Evolutionary conservation across 2,113 vertebrate species (phyloP).

Genomic region (Sialia sialis): DNA sequence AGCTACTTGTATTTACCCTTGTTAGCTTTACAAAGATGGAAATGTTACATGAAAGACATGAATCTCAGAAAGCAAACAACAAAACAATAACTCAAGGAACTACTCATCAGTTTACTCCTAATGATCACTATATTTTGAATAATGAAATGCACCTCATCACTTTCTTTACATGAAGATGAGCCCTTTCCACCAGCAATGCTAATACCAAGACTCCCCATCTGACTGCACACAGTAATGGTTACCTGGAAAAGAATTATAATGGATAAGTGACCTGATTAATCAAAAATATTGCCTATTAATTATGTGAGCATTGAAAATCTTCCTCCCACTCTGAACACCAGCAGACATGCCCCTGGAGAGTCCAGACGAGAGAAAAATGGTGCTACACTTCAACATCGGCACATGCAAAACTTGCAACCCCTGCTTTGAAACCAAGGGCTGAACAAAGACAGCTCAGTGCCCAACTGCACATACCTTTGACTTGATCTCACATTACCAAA

Average conservation of each 20-base stretch:
- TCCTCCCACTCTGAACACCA: neutral
- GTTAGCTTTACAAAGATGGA: neutral
- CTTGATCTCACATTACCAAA: neutral
- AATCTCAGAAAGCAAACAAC: neutral
- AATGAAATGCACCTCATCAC: conserved; percentile 77
- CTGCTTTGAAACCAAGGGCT: neutral
- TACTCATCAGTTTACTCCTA: neutral
- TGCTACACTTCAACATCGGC: neutral
- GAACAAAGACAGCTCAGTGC: neutral
- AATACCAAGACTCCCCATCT: conserved; percentile 81
- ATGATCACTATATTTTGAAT: neutral
- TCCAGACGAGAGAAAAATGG: neutral
- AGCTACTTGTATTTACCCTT: neutral
- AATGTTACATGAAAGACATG: neutral
- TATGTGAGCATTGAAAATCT: neutral
- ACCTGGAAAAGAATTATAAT: conserved; percentile 67
- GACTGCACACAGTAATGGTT: conserved; percentile 81
- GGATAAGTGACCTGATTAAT: conserved; percentile 16
- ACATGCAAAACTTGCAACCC: neutral
- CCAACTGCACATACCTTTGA: neutral
- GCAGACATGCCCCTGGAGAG: neutral
- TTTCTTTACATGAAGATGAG: conserved; percentile 81
- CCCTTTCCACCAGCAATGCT: conserved; percentile 86
- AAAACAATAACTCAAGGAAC: neutral
- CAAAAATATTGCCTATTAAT: neutral